Evolutionary conservation across 1,140 invertebrate species (phyloP).

Genomic region (Helicoverpa armigera): DNA sequence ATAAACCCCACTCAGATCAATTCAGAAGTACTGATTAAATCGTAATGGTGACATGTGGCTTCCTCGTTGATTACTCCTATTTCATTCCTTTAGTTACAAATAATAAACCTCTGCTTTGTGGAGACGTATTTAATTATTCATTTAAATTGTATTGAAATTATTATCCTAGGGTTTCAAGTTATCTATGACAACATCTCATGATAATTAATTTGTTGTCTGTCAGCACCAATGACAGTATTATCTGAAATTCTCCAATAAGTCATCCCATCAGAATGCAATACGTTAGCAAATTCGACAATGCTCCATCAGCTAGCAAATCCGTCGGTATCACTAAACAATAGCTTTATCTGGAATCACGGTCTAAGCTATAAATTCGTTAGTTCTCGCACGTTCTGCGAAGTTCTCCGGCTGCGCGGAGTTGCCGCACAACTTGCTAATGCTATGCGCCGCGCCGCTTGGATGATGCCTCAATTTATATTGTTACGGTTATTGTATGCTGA

Average conservation of each 20-base stretch:
- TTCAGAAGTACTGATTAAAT: neutral
- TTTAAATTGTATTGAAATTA: too few species aligned
- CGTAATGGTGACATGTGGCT: neutral
- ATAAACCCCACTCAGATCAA: too few species aligned
- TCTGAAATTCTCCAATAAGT: neutral
- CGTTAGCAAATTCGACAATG: neutral
- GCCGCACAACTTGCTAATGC: constrained; percentile 29
- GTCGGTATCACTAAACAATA: constrained; percentile 18
- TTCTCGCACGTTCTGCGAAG: constrained; percentile 30
- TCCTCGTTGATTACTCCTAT: neutral
- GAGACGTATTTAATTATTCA: neutral
- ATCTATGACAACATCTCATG: neutral
- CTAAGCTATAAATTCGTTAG: constrained; percentile 36
- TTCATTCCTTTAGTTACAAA: neutral
- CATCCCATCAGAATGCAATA: neutral
- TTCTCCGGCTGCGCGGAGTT: neutral
- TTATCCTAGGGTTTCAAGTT: too few species aligned
- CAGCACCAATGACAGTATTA: neutral
- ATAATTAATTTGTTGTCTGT: too few species aligned
- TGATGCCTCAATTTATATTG: constrained; percentile 12
- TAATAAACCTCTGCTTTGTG: neutral
- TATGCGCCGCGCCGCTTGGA: neutral
- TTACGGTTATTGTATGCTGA: constrained; percentile 32
- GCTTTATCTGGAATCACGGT: constrained; percentile 7
- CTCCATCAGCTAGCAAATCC: neutral